phyloP scores from a whole-genome alignment of 1,140 invertebrate species.

The Proales similis region DNA sequence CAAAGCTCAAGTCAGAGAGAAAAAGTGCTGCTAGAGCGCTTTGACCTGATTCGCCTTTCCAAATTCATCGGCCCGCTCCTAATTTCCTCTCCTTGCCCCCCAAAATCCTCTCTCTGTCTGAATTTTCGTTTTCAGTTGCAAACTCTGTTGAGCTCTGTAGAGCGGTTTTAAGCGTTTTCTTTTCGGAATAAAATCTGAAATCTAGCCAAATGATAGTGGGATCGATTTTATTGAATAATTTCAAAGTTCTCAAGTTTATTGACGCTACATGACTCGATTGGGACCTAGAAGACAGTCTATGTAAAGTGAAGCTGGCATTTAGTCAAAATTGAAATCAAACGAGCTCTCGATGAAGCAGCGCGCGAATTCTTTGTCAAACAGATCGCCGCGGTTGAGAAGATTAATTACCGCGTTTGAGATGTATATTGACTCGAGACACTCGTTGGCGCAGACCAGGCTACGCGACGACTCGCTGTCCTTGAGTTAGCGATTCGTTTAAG shows the following conservation, averaged over 20 bases:
- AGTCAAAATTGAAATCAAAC: slow-evolving; percentile 23
- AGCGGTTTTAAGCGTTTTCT: too few relatives aligned
- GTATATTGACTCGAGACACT: slow-evolving; percentile 13
- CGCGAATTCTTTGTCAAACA: slow-evolving; percentile 18
- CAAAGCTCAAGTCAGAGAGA: too few relatives aligned
- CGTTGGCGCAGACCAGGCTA: slow-evolving; percentile 24
- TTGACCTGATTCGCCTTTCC: too few relatives aligned
- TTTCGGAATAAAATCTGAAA: too few relatives aligned
- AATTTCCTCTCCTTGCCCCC: too few relatives aligned
- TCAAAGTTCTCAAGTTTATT: not conserved
- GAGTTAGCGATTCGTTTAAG: not conserved
- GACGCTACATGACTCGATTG: not conserved
- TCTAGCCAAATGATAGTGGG: too few relatives aligned
- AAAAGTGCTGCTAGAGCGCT: too few relatives aligned
- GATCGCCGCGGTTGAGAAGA: not conserved
- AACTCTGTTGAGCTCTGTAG: too few relatives aligned
- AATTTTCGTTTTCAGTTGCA: too few relatives aligned
- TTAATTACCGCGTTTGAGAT: slow-evolving; percentile 14
- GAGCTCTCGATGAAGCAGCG: slow-evolving; percentile 19
- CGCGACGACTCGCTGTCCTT: slow-evolving; percentile 13
- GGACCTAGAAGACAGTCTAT: not conserved
- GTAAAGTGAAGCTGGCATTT: not conserved
- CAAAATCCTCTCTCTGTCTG: too few relatives aligned
- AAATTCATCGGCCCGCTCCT: too few relatives aligned
- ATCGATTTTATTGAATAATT: too few relatives aligned